A percentile compares a stretch with the other conserved stretches of the same genome.
phyloP scores from a whole-genome alignment of 2,113 vertebrate species.

The Rhizomys pruinosus region DNA sequence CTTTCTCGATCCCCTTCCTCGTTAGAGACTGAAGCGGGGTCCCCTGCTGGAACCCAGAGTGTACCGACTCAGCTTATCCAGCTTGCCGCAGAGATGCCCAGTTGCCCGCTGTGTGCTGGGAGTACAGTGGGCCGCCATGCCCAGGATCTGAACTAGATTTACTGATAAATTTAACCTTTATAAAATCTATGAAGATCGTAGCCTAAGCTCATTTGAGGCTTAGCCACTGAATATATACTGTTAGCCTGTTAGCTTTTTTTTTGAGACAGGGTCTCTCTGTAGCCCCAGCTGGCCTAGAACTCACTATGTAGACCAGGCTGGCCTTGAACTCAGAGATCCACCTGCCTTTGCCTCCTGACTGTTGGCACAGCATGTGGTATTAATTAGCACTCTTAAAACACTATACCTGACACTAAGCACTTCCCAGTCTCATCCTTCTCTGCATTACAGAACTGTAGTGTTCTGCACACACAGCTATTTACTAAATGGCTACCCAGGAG shows the following conservation, averaged over 20 bases:
- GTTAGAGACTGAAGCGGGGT: background rate
- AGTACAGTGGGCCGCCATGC: background rate
- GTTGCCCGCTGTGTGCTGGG: background rate
- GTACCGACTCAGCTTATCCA: background rate
- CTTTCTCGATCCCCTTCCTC: background rate
- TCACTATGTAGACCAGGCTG: too few species aligned
- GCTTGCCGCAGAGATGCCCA: background rate
- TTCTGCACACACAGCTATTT: background rate
- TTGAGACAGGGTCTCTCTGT: too few species aligned
- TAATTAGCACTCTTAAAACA: background rate
- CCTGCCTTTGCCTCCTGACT: too few species aligned
- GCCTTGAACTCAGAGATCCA: too few species aligned
- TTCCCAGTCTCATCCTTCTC: too few species aligned
- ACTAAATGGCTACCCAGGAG: background rate
- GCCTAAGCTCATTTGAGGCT: background rate
- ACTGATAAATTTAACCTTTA: background rate
- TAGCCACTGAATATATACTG: too few species aligned
- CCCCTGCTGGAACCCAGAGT: background rate
- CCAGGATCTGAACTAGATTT: too few species aligned
- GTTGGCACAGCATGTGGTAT: too few species aligned
- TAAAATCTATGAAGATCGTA: background rate
- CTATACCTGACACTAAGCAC: too few species aligned
- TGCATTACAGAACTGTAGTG: rapidly evolving
- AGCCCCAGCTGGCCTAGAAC: too few species aligned
- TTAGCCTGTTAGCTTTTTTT: too few species aligned